These are phyloP conservation scores for Apodemia hepburni DNA, from an alignment of 2,888 invertebrate species.

Conservation along the genomic window DNA sequence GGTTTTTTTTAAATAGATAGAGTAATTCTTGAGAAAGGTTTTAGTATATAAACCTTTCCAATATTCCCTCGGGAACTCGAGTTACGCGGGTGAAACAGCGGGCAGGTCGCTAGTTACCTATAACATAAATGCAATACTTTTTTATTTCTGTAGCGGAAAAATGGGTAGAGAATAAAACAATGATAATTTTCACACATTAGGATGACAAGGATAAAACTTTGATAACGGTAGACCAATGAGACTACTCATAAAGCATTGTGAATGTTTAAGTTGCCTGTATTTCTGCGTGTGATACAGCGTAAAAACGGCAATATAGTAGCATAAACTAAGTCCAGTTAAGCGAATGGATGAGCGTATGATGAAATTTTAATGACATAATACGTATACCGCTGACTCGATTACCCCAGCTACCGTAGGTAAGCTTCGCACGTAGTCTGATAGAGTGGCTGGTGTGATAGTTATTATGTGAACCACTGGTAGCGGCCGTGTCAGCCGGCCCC, in stretches of 20 bases:
- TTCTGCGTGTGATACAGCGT: conserved; percentile 8
- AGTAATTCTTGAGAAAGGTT: too few relatives aligned
- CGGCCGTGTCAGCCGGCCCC: conserved; percentile 4
- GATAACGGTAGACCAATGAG: too few relatives aligned
- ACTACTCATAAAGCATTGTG: background rate
- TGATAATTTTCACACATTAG: too few relatives aligned
- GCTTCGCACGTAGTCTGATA: conserved; percentile 45
- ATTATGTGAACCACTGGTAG: conserved; percentile 18
- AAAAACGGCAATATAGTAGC: conserved; percentile 36
- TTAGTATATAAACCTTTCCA: too few relatives aligned
- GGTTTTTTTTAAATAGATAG: too few relatives aligned
- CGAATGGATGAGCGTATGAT: conserved; percentile 55
- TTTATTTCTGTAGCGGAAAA: too few relatives aligned
- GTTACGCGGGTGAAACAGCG: too few relatives aligned
- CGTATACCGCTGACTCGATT: conserved; percentile 70
- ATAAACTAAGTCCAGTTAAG: conserved; percentile 58
- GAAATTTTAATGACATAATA: conserved; percentile 75
- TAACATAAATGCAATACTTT: too few relatives aligned
- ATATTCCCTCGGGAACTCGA: too few relatives aligned
- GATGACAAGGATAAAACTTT: too few relatives aligned
- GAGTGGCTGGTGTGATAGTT: conserved; percentile 42
- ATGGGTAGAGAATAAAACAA: too few relatives aligned
- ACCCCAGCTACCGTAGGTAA: conserved; percentile 57
- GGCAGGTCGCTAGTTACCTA: too few relatives aligned
- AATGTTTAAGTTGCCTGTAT: background rate